phyloP scores from a whole-genome alignment of 2,888 invertebrate species.

The Sphaeridia pumilis region DNA sequence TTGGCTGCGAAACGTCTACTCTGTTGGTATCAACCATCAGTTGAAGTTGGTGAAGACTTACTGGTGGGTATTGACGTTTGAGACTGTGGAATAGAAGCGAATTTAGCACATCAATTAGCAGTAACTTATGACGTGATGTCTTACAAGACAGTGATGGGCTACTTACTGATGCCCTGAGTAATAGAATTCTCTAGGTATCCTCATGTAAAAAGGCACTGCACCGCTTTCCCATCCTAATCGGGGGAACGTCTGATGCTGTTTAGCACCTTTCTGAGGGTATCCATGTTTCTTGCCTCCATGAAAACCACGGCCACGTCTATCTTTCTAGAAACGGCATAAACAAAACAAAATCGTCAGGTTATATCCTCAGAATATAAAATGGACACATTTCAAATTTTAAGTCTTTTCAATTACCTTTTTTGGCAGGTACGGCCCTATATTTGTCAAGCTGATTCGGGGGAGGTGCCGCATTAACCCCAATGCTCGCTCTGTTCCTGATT shows the following conservation, averaged over 20 bases:
- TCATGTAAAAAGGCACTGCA: constrained; percentile 74
- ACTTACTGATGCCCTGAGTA: constrained; percentile 84
- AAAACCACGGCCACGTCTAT: constrained; percentile 66
- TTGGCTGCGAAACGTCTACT: constrained; percentile 63
- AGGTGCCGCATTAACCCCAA: constrained; percentile 58
- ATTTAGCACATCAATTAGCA: too few relatives aligned
- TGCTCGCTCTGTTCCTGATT: constrained; percentile 66
- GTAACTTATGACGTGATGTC: too few relatives aligned
- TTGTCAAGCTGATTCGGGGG: constrained; percentile 61
- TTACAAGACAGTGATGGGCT: too few relatives aligned
- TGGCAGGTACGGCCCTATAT: constrained; percentile 43
- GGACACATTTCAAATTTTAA: too few relatives aligned
- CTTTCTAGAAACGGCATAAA: constrained; percentile 45
- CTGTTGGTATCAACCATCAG: constrained; percentile 74
- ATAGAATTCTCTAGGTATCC: constrained; percentile 73
- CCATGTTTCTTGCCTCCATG: constrained; percentile 80
- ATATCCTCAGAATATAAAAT: too few relatives aligned
- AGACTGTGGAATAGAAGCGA: too few relatives aligned
- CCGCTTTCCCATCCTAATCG: constrained; percentile 55
- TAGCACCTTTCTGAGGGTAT: constrained; percentile 69
- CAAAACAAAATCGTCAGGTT: not conserved
- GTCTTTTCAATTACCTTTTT: constrained; percentile 3
- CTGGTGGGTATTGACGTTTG: constrained; percentile 77
- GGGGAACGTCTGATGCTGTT: constrained; percentile 69
- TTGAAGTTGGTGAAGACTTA: constrained; percentile 73